A percentile compares a stretch with the other conserved stretches of the same genome.
These are phyloP conservation scores for Cyprinodon variegatus DNA, from an alignment of 2,113 vertebrate species.

Conservation along the genomic window DNA sequence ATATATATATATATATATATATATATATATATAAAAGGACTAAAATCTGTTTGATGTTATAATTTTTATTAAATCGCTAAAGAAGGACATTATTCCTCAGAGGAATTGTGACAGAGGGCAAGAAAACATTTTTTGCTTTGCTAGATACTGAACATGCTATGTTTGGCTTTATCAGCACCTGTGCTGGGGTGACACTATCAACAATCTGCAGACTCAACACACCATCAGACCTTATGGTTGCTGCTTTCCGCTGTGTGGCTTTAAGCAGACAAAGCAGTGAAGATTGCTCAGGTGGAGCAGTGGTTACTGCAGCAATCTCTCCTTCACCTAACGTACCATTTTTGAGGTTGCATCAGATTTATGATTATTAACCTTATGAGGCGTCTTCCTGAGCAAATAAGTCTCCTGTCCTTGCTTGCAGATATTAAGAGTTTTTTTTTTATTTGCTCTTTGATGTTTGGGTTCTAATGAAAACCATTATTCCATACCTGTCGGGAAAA, in stretches of 20 bases:
- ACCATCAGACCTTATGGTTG: constrained; percentile 36
- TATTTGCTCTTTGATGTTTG: constrained; percentile 54
- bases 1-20: too few relatives aligned
- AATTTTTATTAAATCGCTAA: not conserved
- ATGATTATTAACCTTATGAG: constrained; percentile 19
- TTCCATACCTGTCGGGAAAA: constrained; percentile 60
- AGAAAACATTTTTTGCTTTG: constrained; percentile 44
- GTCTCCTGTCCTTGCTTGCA: constrained; percentile 7
- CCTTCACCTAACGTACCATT: constrained; percentile 12
- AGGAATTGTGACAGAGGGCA: constrained; percentile 10
- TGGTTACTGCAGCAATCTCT: constrained; percentile 13
- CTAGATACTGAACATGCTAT: constrained; percentile 27
- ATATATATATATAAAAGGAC: too few relatives aligned
- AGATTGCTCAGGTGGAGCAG: constrained; percentile 23
- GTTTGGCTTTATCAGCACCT: constrained; percentile 49
- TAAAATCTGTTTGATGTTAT: not conserved
- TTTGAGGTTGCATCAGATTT: constrained; percentile 5
- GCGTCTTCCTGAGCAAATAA: constrained; percentile 5
- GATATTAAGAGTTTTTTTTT: constrained; percentile 34
- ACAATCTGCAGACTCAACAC: constrained; percentile 52
- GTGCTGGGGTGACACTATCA: constrained; percentile 24
- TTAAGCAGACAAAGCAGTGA: constrained; percentile 41
- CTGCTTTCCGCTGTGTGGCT: constrained; percentile 10
- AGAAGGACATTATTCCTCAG: not conserved
- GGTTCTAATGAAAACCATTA: constrained; percentile 57